Base-by-base conservation (phyloP, 2,888 invertebrate genomes). In the Melolontha melolontha region DNA sequence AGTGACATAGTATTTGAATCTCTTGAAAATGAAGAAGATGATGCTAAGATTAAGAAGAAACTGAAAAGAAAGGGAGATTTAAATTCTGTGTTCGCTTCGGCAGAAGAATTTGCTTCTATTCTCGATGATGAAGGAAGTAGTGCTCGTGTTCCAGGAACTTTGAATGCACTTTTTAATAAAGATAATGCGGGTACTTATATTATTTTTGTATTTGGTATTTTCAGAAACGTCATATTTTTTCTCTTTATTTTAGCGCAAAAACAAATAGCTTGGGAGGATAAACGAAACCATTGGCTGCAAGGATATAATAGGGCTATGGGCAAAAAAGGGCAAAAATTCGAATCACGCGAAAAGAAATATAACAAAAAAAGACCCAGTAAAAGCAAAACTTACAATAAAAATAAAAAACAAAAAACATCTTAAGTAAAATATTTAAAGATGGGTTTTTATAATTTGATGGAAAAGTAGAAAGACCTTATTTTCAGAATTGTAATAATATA, bases 81-180 rank as follows among this genome's bases (percentile, higher is more conserved):
- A 50, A 86, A 86, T 47, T 88, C 89, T 0, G 78, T 93, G 40
- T 95, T 95, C 83, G 93, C 94, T 1, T 92, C 94, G 0, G 94
- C 94, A 0, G 95, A 95, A 81, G 91, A 96, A 83, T 97, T 97
- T 85, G 91, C 96, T 0, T 91, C 93, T 50, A 85, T 96, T 74
- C 84, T 97, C 63, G 96, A 97, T 82, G 93, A 95, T 69, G 92
- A 93, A 54, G 92, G 92, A 0, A 86, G 88, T 52, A 86, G 89
- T 2, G 82, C 81, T 71, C 70, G 79, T 8, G 85, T 84, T 71
- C 86, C 87, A 55, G 90, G 90, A 16, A 90, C 92, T 14, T 89
- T 91, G 52, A 88, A 90, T 80, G 89, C 89, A 0, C 85, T 92
- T 8, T 88, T 89, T 2, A 93, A 92, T 77, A 87, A 87, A 66